phyloP scores from a whole-genome alignment of 2,888 invertebrate species.

The Zaprionus obscuricornis region DNA sequence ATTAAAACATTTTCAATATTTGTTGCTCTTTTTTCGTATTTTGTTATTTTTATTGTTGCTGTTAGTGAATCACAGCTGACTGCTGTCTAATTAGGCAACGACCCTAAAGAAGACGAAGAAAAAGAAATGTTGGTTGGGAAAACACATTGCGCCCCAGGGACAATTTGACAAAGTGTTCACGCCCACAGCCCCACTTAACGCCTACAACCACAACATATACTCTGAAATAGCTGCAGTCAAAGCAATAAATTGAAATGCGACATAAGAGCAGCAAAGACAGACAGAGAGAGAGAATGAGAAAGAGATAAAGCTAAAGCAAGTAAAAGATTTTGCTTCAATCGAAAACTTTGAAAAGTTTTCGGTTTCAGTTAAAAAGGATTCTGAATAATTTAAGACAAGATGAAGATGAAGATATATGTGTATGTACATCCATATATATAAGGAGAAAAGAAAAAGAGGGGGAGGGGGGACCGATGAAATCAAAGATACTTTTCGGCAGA shows the following conservation, averaged over 20 bases:
- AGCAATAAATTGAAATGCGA: slow-evolving; percentile 57
- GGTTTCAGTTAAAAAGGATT: slow-evolving; percentile 37
- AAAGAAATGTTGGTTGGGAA: slow-evolving; percentile 1
- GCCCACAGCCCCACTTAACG: slow-evolving; percentile 3
- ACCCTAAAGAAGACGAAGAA: slow-evolving; percentile 20
- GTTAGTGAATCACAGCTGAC: slow-evolving; percentile 6
- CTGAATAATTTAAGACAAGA: slow-evolving; percentile 67
- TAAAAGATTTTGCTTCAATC: too few relatives aligned
- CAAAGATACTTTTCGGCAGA: slow-evolving; percentile 48
- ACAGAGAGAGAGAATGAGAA: slow-evolving; percentile 32
- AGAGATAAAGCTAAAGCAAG: too few relatives aligned
- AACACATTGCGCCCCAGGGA: slow-evolving; percentile 68
- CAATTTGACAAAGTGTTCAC: slow-evolving; percentile 39
- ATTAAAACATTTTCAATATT: too few relatives aligned
- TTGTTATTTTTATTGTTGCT: too few relatives aligned
- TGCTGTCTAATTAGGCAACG: slow-evolving; percentile 63
- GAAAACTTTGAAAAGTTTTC: slow-evolving; percentile 54
- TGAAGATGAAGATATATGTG: slow-evolving; percentile 11
- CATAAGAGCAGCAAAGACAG: slow-evolving; percentile 17
- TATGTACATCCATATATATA: too few relatives aligned
- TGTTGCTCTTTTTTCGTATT: too few relatives aligned
- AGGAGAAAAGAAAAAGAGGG: slow-evolving; percentile 17
- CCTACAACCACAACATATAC: background rate
- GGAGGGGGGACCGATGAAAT: slow-evolving; percentile 41
- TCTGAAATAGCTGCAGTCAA: slow-evolving; percentile 13